These are phyloP conservation scores for Ophion obscuratus DNA, from an alignment of 2,888 invertebrate genomes.

Conservation along the genomic window DNA sequence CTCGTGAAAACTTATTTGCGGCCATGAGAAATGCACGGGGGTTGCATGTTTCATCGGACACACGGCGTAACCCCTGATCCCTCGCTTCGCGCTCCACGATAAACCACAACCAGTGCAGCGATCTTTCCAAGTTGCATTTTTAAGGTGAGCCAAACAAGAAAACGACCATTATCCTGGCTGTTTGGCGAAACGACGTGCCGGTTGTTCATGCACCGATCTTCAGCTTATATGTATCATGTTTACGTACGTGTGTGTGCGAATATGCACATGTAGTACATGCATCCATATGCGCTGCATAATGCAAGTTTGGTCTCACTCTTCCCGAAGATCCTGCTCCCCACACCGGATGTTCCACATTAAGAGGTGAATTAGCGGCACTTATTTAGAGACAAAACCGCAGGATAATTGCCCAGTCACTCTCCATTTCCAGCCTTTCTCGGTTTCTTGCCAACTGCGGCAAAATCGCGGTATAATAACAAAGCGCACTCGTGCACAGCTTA, in stretches of 20 bases:
- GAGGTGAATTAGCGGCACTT: slow-evolving; percentile 78
- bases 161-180: slow-evolving; percentile 48
- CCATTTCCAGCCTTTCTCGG: slow-evolving; percentile 9
- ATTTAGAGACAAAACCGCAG: slow-evolving; percentile 77
- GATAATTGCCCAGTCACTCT: slow-evolving; percentile 73
- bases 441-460: background rate
- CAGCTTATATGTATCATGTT: background rate
- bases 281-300: slow-evolving; percentile 17
- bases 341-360: slow-evolving; percentile 79
- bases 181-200: slow-evolving; percentile 62
- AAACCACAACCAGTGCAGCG: background rate
- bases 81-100: background rate
- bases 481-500: background rate
- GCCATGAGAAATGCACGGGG: slow-evolving; percentile 25
- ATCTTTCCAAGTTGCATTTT: background rate
- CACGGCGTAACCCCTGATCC: slow-evolving; percentile 18
- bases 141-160: slow-evolving; percentile 15
- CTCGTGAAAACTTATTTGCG: slow-evolving; percentile 35
- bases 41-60: slow-evolving; percentile 26
- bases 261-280: background rate
- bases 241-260: background rate
- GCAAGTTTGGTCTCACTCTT: slow-evolving; percentile 39
- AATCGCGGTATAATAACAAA: background rate
- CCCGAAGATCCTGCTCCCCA: slow-evolving; percentile 51
- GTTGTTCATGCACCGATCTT: slow-evolving; percentile 56